These are phyloP conservation scores for Sebastes reedi DNA, from an alignment of 2,797 vertebrate species.

Conservation along the genomic window DNA sequence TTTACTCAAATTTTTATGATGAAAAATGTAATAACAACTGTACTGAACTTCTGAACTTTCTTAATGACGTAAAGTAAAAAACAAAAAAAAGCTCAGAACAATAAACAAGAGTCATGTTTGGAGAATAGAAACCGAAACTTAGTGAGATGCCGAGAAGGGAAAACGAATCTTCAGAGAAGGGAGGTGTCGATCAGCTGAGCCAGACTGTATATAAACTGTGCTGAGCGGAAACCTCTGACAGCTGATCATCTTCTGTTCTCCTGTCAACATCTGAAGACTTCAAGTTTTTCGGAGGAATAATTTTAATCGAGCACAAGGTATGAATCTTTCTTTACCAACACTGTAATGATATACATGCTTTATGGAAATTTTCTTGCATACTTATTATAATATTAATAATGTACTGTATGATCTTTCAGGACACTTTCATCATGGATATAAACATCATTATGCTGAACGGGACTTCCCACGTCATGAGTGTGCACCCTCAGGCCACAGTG, in stretches of 20 bases:
- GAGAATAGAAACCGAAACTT: conserved; percentile 61
- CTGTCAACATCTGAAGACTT: accelerated
- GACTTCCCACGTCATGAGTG: accelerated
- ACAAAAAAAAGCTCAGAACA: too few species aligned
- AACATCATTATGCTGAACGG: conserved; percentile 53
- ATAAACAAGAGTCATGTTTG: background rate
- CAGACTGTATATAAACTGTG: conserved; percentile 21
- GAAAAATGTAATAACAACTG: too few species aligned
- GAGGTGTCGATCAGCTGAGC: background rate
- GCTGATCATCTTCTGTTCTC: background rate
- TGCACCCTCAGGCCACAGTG: conserved; percentile 49
- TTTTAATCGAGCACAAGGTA: conserved; percentile 20
- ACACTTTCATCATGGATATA: conserved; percentile 59
- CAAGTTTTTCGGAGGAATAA: accelerated
- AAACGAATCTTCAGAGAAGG: conserved; percentile 37
- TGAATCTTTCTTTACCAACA: background rate
- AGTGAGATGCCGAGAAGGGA: accelerated
- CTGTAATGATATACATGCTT: background rate
- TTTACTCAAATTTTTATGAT: too few species aligned
- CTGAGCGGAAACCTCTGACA: accelerated
- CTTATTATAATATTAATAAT: accelerated
- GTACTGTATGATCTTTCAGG: background rate
- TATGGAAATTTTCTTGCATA: background rate
- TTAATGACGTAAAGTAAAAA: too few species aligned
- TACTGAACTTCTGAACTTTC: too few species aligned